Base-by-base conservation (phyloP, 2,113 vertebrate genomes). In the Mesitornis unicolor region DNA sequence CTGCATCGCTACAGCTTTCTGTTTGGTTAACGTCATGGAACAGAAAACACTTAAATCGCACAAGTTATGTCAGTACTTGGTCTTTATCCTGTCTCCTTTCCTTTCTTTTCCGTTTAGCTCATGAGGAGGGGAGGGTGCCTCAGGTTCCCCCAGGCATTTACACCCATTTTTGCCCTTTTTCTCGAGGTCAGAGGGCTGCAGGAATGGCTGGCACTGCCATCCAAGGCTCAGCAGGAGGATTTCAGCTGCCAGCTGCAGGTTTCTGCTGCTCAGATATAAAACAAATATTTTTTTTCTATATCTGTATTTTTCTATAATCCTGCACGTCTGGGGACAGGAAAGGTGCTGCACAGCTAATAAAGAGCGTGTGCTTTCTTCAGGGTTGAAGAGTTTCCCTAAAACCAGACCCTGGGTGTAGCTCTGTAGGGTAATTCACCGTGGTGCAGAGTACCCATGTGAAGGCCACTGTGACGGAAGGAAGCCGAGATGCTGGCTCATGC, bases 361-460 rank as follows among this genome's bases (percentile, higher is more conserved):
- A 43, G 26, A 22, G 17, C 42, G 16, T 3, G 40, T 48, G 47
- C 13, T 56, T 47, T 8, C 53, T 73, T 47, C 22, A 17, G 43
- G 22, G 2, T 4, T 53, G 21, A 64, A 29, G 19, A 85, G 7
- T 38, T 91, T 57, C 54, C 59, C 38, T 31, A 65, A 38, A 83
- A 43, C 42, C 1, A 43, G n/a, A n/a, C n/a, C n/a, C n/a, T n/a
- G n/a, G n/a, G n/a, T n/a, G n/a, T n/a, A n/a, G n/a, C n/a, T n/a
- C n/a, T n/a, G n/a, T n/a, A n/a, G n/a, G n/a, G n/a, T n/a, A 73
- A 21, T 26, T 38, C 5, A 40, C 82, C 6, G 0, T 0, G 20
- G 35, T 0, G 28, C 31, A 31, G 59, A 42, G n/a, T 42, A 36
- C 60, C 69, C 68, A 33, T n/a, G 20, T 1, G 5, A 57, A 43